Conservation (phyloP, 2,797 vertebrate species). For the Momotus momota region DNA sequence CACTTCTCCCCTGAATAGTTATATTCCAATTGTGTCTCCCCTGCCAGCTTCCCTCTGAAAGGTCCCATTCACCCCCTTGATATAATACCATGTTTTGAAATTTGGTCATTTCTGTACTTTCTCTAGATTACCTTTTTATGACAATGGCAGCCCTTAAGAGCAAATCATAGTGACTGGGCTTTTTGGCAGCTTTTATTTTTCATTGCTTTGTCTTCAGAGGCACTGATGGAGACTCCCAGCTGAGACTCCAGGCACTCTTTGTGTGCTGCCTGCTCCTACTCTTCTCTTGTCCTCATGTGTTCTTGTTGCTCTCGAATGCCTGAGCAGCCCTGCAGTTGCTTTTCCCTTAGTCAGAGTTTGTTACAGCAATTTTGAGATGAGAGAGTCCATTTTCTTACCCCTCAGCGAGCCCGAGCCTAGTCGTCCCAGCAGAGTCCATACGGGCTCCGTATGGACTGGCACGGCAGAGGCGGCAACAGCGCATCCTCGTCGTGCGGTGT, state of each 20-base stretch:
- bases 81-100: background rate
- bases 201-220: background rate
- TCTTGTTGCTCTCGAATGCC: background rate
- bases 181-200: background rate
- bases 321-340: background rate
- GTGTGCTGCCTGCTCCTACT: background rate
- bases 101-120: background rate
- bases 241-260: background rate
- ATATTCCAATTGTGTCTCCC: background rate
- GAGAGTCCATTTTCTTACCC: background rate
- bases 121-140: background rate
- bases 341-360: background rate
- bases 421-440: background rate
- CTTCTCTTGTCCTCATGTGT: background rate
- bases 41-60: background rate
- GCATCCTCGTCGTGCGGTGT: background rate
- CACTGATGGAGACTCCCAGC: background rate
- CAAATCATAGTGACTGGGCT: background rate
- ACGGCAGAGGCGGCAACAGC: background rate
- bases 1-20: background rate
- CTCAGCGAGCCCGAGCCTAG: background rate
- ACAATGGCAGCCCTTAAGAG: background rate
- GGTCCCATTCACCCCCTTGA: fast-evolving
- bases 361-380: background rate
- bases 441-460: background rate